Base-by-base conservation (phyloP, 2,113 vertebrate species). In the Chaetodon trifascialis region DNA sequence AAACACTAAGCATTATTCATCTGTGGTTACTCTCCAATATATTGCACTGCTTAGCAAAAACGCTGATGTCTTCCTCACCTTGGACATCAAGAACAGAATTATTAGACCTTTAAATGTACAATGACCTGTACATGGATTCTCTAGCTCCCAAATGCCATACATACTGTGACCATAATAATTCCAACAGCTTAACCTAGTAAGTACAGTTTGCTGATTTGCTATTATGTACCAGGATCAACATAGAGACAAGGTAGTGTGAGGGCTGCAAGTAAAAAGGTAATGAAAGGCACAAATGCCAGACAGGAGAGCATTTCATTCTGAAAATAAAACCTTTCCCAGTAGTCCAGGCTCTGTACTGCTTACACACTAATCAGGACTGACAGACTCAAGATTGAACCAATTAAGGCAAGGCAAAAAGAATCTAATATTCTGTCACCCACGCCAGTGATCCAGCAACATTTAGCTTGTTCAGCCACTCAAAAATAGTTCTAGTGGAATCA, bases 321-420 rank as follows among this genome's bases (percentile, higher is more conserved):
- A 91, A 93, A 91, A 92, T 86, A 88, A 92, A 92, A 75, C 76
- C 80, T 78, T 77, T 80, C 74, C 66, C 79, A 72, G 86, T 76
- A 74, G 77, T 69, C 76, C 34, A 68, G 82, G 68, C 80, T 88
- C 55, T 81, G 91, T 81, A 89, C 76, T 72, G 64, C 89, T 76
- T 55, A 82, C 80, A 88, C 85, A 76, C 82, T 95, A 95, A 94
- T 94, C 91, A 89, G 78, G 86, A 90, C 85, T 91, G 95, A 93
- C 95, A 94, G 92, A 86, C 88, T 88, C 88, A 95, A 95, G 93
- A 95, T 94, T 94, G 91, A 94, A 91, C 89, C 93, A 95, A 95
- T 95, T 95, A 95, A 87, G 91, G 82, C 81, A 74, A 82, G 80
- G 91, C 89, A 88, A 93, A 94, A 94, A 86, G 16, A 92, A 93